Base-by-base conservation (phyloP, 2,888 invertebrate species). In the Tinea semifulvella region DNA sequence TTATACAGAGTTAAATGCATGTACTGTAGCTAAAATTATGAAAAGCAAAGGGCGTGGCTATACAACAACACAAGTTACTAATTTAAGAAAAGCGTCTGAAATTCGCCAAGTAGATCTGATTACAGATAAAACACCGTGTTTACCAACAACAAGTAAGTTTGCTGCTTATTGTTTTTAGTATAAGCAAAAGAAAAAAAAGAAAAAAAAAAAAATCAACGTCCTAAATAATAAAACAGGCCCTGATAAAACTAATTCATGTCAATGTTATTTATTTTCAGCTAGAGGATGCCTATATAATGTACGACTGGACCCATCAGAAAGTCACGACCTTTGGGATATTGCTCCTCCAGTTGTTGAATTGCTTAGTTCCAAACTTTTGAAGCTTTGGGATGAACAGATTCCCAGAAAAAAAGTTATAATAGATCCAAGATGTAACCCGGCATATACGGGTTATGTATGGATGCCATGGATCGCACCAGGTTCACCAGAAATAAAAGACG, bases 301-400 rank as follows among this genome's bases (percentile, higher is more conserved):
- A 35, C 84, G 85, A 0, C 82, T 83, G 43, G 94, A 94, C 63
- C 93, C 94, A 0, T 88, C 91, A 56, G 94, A 94, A 63, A 87
- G 86, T 44, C 86, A 86, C 54, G 90, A 94, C 56, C 60, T 87
- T 36, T 83, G 85, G 60, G 60, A 65, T 42, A 71, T 65, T 45
- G 83, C 84, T 7, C 77, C 76, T 3, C 80, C 80, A 50, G 83
- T 87, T 10, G 84, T 66, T 1, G 51, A 54, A 0, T 45, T 69
- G 11, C 50, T 79, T 2, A 67, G 63, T 58, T 84, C 57, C 52
- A 72, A 60, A 68, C 81, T 53, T 53, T 84, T 60, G 10, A 57
- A 55, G 0, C 52, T 77, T 0, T 75, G 70, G 71, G 53, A 68
- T 1, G 74, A 85, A 45, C 85, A 87, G 18, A 82, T 83, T 19